Evolutionary conservation across 2,113 vertebrate species (phyloP), one percentile per base, ranked within the genome.

Genomic region (Cyanistes caeruleus): DNA sequence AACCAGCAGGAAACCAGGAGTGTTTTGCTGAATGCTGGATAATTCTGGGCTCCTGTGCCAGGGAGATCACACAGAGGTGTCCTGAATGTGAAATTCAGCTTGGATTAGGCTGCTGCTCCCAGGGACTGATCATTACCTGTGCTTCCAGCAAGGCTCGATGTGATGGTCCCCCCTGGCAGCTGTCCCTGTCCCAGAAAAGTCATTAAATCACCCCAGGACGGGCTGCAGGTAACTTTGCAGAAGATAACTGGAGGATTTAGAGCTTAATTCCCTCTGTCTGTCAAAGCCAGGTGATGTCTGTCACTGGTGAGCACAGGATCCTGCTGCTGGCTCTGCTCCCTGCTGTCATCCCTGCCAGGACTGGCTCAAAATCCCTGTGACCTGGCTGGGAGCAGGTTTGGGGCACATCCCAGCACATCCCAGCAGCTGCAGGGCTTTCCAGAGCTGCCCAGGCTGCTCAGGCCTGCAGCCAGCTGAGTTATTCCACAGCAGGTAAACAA

Each of bases 161-260:
- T 31, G 56, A 15, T 84, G 90, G 4, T 64, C 30, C 76, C 63
- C 28, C 19, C 68, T n/a, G 76, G 63, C 82, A 94, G 78, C 85
- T 81, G 56, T 63, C 76, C 86, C 93, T 28, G 35, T 5, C 94
- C 77, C 81, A 60, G 91, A 79, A 68, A 93, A 92, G 74, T 62
- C 89, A 92, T 94, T 91, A 87, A 94, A 86, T 92, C 82, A 51
- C 51, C 41, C 28, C 62, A 28, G 53, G 92, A 85, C 59, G 85
- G 75, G 74, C 75, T 79, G 20, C 0, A 20, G 88, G 92, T 10
- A 88, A 80, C 79, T 86, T 53, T 24, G 64, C 33, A 31, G 10
- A 55, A 85, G 91, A 76, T 87, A 93, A 58, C n/a, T 0, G 4
- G 18, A 48, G 90, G 93, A 85, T 94, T 94, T 91, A 87, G 90